Evolutionary conservation across 2,797 vertebrate genomes (phyloP), one percentile per base, ranked within the genome.

Genomic region (Acridotheres tristis): DNA sequence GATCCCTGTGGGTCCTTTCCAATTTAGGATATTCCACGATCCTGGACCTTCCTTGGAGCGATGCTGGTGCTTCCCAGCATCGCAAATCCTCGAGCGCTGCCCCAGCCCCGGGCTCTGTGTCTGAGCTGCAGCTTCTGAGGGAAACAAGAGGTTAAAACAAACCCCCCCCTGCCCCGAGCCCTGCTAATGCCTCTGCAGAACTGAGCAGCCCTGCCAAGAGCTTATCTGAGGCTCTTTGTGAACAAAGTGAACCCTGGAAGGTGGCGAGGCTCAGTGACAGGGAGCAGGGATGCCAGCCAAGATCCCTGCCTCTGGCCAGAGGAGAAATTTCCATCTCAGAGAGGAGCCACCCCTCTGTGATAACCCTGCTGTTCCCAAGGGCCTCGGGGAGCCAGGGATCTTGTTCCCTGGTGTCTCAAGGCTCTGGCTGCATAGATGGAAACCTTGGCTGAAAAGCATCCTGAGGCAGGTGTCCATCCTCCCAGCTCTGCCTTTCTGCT

Each of bases 261-360:
- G 94, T 90, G 95, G 55, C 55, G 13, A 87, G 89, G 96, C 95
- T 79, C 94, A 15, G 51, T 42, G 82, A 95, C 94, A 81, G 94
- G 68, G 65, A 92, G 84, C 63, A 21, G 92, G 94, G 97, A 86
- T 3, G 16, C 16, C 23, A 88, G 97, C 97, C 96, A 97, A 96
- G 81, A 73, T 32, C 38, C 2, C 79, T 93, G 87, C 92, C 95
- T 88, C 96, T 97, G 97, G 97, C 96, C 68, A 76, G 38, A 50
- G 82, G 61, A 96, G 94, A 98, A 98, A 73, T 97, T 98, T 98
- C 97, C 97, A 98, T 98, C 94, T 96, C 89, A 95, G 94, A 13
- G 32, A 97, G 94, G 23, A 96, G 69, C 80, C 88, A 93, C 58
- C 89, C 93, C 32, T 1, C 38, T 17, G 18, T 1, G 86, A 88